These are phyloP conservation scores for Halcyon malimbica DNA, from an alignment of 2,113 vertebrate species.

Conservation along the genomic window DNA sequence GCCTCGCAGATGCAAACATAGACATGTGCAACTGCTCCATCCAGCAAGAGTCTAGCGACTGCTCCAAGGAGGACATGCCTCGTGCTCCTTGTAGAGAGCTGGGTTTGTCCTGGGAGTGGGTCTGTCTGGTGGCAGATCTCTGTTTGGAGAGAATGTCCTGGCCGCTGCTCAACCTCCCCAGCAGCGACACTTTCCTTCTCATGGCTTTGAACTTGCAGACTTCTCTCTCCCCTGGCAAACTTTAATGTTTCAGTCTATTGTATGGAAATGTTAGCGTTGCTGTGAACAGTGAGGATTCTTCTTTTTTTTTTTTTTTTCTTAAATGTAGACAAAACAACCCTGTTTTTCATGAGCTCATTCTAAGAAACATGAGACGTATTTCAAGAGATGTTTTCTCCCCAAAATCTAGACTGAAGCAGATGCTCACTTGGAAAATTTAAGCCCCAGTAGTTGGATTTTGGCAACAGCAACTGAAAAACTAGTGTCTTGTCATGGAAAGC, in stretches of 20 bases:
- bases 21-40: not conserved
- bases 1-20: not conserved
- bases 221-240: not conserved
- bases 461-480: slow-evolving; percentile 5
- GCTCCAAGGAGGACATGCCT: not conserved
- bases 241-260: not conserved
- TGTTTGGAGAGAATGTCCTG: not conserved
- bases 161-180: not conserved
- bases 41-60: not conserved
- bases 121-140: not conserved
- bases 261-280: not conserved
- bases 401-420: slow-evolving; percentile 24
- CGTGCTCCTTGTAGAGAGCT: accelerated
- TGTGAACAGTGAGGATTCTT: not conserved
- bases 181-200: not conserved
- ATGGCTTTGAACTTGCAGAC: not conserved
- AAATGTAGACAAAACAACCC: slow-evolving; percentile 30
- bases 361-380: not conserved
- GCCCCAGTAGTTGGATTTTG: not conserved
- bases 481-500: not conserved
- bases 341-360: slow-evolving; percentile 41
- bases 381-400: not conserved
- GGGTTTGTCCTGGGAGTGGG: not conserved
- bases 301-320: not conserved
- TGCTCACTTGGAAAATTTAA: slow-evolving; percentile 11